These are phyloP conservation scores for Holocentrus rufus DNA, from an alignment of 2,797 vertebrate species.

Conservation along the genomic window DNA sequence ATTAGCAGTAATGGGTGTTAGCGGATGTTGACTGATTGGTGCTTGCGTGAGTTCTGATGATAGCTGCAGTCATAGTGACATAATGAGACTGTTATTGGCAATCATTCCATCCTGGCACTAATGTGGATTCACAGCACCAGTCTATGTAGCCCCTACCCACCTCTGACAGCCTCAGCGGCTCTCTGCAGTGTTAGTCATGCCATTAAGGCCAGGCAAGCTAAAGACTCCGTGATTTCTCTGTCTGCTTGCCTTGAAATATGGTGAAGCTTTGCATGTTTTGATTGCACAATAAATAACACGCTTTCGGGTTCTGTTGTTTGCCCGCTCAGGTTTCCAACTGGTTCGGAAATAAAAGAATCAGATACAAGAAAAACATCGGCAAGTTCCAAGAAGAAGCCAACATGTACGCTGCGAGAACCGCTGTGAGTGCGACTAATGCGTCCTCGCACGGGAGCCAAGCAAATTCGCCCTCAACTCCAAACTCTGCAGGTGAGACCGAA, in stretches of 20 bases:
- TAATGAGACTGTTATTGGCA: conserved; percentile 84
- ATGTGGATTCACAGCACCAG: conserved; percentile 79
- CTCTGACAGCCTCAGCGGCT: conserved; percentile 53
- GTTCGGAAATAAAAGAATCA: conserved; percentile 96
- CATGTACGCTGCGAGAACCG: conserved; percentile 95
- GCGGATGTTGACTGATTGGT: conserved; percentile 82
- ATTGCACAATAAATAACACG: too few species aligned
- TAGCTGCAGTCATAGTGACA: conserved; percentile 81
- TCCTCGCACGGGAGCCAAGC: conserved; percentile 99
- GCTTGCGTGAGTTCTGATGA: conserved; percentile 80
- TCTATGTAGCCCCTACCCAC: conserved; percentile 55
- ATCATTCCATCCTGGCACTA: conserved; percentile 82
- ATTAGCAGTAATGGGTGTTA: conserved; percentile 85
- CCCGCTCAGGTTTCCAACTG: conserved; percentile 91
- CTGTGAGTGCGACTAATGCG: conserved; percentile 95
- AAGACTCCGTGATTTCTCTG: conserved; percentile 32
- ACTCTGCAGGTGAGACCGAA: conserved; percentile 99
- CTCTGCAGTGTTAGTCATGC: conserved; percentile 54
- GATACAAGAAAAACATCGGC: conserved; percentile 96
- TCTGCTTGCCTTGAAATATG: conserved; percentile 18
- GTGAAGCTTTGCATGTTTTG: too few species aligned
- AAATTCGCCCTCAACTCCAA: conserved; percentile 99
- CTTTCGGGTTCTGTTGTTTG: too few species aligned
- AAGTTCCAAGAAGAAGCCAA: conserved; percentile 96
- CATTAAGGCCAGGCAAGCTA: conserved; percentile 54